Evolutionary conservation across 1,140 invertebrate genomes (phyloP).

Genomic region (Nylanderia fulva): DNA sequence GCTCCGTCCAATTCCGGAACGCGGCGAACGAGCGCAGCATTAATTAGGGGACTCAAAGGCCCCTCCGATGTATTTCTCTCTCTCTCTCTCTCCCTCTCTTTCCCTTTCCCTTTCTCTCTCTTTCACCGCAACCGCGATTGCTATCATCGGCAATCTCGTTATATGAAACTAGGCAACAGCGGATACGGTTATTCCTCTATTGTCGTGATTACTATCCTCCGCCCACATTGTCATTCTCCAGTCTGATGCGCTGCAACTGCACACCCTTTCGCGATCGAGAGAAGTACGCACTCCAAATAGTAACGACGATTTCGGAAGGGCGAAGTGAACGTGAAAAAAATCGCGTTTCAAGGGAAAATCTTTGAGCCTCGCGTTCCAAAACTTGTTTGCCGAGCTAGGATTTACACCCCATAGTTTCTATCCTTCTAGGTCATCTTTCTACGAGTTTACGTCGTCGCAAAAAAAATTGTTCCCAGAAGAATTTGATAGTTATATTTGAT

Average conservation of each 20-base stretch:
- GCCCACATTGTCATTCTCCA: slow-evolving; percentile 65
- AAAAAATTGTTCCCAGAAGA: neutral
- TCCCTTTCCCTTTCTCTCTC: neutral
- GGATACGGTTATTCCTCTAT: slow-evolving; percentile 72
- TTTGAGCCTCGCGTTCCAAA: neutral
- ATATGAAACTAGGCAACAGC: slow-evolving; percentile 58
- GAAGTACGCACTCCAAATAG: neutral
- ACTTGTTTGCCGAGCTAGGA: neutral
- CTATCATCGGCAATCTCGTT: slow-evolving; percentile 70
- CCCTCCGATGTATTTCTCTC: neutral
- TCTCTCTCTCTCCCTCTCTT: too few relatives aligned
- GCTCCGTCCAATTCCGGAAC: slow-evolving; percentile 35
- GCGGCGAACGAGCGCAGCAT: slow-evolving; percentile 6
- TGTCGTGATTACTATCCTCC: slow-evolving; percentile 72
- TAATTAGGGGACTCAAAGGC: slow-evolving; percentile 57
- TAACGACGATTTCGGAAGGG: slow-evolving; percentile 39
- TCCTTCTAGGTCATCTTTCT: neutral
- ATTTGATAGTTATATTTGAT: neutral
- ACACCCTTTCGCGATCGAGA: slow-evolving; percentile 28
- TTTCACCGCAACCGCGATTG: slow-evolving; percentile 49
- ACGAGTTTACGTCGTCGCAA: neutral
- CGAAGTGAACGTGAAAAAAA: neutral
- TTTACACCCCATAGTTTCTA: neutral
- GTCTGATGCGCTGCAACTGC: slow-evolving; percentile 59
- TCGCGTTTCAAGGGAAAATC: neutral